These are phyloP conservation scores for Hafferia zeledoni DNA, from an alignment of 2,797 vertebrate genomes.

Conservation along the genomic window DNA sequence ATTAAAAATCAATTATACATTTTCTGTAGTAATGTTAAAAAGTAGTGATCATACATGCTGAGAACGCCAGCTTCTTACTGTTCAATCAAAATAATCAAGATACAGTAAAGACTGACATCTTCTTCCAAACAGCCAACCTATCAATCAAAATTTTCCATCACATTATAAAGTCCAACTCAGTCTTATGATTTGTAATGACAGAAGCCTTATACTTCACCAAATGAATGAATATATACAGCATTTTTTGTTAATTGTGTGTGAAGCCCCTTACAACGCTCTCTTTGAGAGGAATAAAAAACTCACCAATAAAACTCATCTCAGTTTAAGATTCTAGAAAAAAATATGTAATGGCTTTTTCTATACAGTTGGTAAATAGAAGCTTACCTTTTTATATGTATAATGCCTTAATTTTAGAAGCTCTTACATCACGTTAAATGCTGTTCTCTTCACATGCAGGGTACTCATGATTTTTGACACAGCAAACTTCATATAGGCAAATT, in stretches of 20 bases:
- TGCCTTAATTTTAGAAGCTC: background rate
- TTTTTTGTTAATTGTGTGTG: background rate
- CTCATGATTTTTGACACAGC: background rate
- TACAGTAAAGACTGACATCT: background rate
- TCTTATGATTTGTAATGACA: background rate
- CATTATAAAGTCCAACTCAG: background rate
- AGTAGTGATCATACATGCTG: background rate
- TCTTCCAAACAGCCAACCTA: background rate
- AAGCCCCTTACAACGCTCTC: background rate
- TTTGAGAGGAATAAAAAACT: fast-evolving
- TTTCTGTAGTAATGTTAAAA: background rate
- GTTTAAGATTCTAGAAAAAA: background rate
- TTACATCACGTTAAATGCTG: background rate
- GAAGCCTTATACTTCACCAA: background rate
- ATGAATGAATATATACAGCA: background rate
- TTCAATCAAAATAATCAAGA: background rate
- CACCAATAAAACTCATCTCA: background rate
- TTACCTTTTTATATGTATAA: background rate
- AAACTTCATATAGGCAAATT: background rate
- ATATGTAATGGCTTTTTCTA: background rate
- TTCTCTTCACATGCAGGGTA: background rate
- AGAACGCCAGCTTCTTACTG: background rate
- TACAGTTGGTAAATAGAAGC: background rate
- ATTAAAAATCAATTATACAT: background rate
- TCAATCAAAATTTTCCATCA: background rate